Percentiles rank a stretch among this genome's conserved stretches.
Conservation (phyloP, 2,888 invertebrate genomes). For the Lasioglossum leucozonium region DNA sequence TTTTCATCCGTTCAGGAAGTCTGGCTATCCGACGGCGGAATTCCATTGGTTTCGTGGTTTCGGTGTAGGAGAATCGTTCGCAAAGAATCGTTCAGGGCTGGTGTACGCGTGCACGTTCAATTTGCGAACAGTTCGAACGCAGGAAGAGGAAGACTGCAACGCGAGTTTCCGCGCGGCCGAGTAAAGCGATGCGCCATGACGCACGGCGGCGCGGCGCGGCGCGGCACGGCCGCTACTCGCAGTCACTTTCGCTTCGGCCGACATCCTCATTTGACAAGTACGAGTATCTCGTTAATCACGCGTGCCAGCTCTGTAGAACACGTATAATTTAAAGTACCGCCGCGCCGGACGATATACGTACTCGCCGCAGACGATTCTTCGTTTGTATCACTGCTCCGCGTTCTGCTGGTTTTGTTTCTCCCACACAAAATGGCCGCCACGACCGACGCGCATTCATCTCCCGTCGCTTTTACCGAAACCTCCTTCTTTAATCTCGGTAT, state of each 20-base stretch:
- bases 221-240: slow-evolving; percentile 36
- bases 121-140: slow-evolving; percentile 28
- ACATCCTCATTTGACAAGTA: slow-evolving; percentile 44
- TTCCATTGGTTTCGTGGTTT: slow-evolving; percentile 27
- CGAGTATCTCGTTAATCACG: slow-evolving; percentile 9
- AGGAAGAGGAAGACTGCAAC: slow-evolving; percentile 51
- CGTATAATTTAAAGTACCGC: background rate
- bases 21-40: background rate
- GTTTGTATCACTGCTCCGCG: background rate
- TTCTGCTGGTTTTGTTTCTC: background rate
- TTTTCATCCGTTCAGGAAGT: background rate
- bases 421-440: background rate
- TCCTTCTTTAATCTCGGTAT: background rate
- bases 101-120: slow-evolving; percentile 1
- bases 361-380: background rate
- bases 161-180: slow-evolving; percentile 44
- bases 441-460: background rate
- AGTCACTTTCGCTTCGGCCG: slow-evolving; percentile 64
- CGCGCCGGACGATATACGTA: background rate
- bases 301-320: slow-evolving; percentile 6
- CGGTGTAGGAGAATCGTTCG: slow-evolving; percentile 5
- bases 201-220: no score
- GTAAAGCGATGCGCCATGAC: slow-evolving; percentile 52
- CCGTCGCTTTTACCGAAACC: background rate
- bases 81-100: slow-evolving; percentile 4